phyloP scores from a whole-genome alignment of 35 echinoderm and acorn worm species.

The Apostichopus parvimensis region DNA sequence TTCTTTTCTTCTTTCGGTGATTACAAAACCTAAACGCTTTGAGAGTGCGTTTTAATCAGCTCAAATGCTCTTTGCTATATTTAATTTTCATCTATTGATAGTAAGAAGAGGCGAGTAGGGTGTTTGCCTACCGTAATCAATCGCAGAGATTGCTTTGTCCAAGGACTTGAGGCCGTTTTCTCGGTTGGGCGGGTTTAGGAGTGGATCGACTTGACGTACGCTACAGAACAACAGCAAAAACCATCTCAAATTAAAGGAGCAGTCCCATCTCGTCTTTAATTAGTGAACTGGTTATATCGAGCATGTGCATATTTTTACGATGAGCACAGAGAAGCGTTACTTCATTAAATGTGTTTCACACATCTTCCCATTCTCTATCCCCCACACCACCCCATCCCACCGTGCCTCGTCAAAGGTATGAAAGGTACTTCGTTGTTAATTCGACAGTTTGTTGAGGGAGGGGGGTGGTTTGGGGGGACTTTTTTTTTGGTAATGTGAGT shows the following conservation, averaged over 20 bases:
- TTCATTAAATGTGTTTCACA: too few relatives aligned
- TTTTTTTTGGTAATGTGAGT: too few relatives aligned
- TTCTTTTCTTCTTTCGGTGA: conserved; percentile 5
- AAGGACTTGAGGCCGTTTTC: conserved; percentile 36
- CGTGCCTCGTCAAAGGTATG: too few relatives aligned
- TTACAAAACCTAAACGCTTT: conserved; percentile 50
- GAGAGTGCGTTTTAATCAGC: conserved; percentile 48
- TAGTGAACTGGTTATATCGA: too few relatives aligned
- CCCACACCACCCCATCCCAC: too few relatives aligned
- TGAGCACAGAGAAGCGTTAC: too few relatives aligned
- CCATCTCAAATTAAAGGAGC: background rate
- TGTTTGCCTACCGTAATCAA: conserved; percentile 42
- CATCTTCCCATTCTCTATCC: too few relatives aligned
- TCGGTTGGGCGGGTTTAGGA: conserved; percentile 32
- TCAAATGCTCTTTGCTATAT: conserved; percentile 53
- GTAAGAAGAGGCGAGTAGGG: conserved; percentile 45
- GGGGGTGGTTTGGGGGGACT: too few relatives aligned
- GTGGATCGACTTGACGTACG: conserved; percentile 42
- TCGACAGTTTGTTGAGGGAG: too few relatives aligned
- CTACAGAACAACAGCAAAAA: background rate
- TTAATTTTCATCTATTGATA: conserved; percentile 44
- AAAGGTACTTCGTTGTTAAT: too few relatives aligned
- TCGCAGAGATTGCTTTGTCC: conserved; percentile 38
- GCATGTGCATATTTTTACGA: too few relatives aligned
- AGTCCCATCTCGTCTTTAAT: background rate